Evolutionary conservation across 2,113 vertebrate genomes (phyloP).

Genomic region (Ciconia stormi): DNA sequence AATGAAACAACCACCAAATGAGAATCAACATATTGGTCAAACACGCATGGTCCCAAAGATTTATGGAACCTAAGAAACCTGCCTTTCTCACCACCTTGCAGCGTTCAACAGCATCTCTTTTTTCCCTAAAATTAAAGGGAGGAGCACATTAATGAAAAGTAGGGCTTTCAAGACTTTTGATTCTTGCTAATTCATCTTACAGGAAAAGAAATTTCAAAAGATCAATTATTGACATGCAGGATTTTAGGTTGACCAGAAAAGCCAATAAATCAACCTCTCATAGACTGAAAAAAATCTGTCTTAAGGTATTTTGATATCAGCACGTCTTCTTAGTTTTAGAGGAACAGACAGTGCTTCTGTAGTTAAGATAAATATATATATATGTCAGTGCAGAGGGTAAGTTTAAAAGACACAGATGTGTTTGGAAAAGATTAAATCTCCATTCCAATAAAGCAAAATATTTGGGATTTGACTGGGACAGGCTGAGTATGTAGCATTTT

Average conservation of each 20-base stretch:
- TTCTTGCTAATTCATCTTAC: not conserved
- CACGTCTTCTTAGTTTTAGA: not conserved
- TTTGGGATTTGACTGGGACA: not conserved
- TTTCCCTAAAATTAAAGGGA: not conserved
- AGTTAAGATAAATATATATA: not conserved
- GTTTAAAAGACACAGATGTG: not conserved
- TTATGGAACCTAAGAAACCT: not conserved
- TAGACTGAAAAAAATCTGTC: not conserved
- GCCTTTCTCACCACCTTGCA: not conserved
- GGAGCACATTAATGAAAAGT: not conserved
- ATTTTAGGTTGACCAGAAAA: not conserved
- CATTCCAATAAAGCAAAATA: not conserved
- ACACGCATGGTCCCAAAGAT: not conserved
- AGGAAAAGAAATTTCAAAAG: not conserved
- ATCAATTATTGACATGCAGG: not conserved
- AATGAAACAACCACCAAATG: not conserved
- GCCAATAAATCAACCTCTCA: not conserved
- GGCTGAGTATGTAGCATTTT: not conserved
- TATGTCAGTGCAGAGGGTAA: not conserved
- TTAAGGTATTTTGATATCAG: not conserved
- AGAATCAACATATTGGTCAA: not conserved
- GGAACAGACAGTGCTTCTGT: not conserved
- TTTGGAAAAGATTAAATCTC: not conserved
- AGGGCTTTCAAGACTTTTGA: not conserved
- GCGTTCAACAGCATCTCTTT: not conserved